These are phyloP conservation scores for Sycobia sp. DNA, from an alignment of 1,140 invertebrate genomes.

Conservation along the genomic window DNA sequence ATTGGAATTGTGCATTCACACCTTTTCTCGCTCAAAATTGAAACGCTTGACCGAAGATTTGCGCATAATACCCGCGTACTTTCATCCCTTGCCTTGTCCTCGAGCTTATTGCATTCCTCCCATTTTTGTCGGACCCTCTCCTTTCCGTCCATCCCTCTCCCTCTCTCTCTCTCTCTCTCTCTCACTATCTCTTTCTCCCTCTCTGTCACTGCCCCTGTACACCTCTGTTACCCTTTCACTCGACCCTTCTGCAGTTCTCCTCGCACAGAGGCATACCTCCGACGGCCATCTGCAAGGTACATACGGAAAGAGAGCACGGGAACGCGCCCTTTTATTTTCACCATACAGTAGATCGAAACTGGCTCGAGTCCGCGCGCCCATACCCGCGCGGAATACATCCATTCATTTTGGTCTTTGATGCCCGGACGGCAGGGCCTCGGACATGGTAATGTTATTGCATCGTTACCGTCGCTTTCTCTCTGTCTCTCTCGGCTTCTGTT, in stretches of 20 bases:
- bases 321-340: conserved; percentile 45
- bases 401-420: conserved; percentile 50
- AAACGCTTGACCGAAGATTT: too few species aligned
- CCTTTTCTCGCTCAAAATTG: too few species aligned
- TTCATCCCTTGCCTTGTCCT: background rate
- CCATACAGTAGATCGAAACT: background rate
- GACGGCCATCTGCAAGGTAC: too few species aligned
- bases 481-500: conserved; percentile 7
- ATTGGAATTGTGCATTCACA: too few species aligned
- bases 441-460: conserved; percentile 53
- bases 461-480: conserved; percentile 39
- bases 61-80: too few species aligned
- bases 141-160: background rate
- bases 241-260: too few species aligned
- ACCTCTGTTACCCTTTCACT: too few species aligned
- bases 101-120: conserved; percentile 17
- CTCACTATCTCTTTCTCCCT: too few species aligned
- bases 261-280: too few species aligned
- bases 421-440: conserved; percentile 12
- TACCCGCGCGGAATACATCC: conserved; percentile 43
- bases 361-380: conserved; percentile 18
- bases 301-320: background rate
- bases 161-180: background rate
- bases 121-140: conserved; percentile 34
- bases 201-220: too few species aligned